phyloP scores from a whole-genome alignment of 2,113 vertebrate species.

The Varanus salvator region DNA sequence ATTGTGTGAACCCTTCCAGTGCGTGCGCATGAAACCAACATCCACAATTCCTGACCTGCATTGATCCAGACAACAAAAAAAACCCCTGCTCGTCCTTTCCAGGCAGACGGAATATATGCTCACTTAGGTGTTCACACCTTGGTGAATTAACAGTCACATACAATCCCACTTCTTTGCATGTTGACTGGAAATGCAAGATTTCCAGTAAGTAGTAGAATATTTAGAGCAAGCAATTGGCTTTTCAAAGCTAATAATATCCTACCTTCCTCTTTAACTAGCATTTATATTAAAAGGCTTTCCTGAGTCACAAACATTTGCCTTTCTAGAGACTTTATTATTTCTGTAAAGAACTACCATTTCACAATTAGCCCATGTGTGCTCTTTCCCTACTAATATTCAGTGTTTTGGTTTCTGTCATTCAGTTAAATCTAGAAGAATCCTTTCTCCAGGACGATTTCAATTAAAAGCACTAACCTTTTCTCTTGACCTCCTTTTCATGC shows the following conservation, averaged over 20 bases:
- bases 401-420: constrained; percentile 23
- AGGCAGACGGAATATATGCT: neutral
- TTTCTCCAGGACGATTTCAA: constrained; percentile 45
- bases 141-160: neutral
- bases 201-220: neutral
- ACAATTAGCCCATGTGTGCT: constrained; percentile 27
- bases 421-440: constrained; percentile 48
- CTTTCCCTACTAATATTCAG: neutral
- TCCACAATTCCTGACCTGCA: neutral
- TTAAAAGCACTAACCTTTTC: constrained; percentile 49
- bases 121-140: neutral
- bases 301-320: neutral
- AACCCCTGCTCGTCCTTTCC: neutral
- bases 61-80: neutral
- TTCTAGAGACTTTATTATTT: neutral
- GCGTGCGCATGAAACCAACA: neutral
- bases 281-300: constrained; percentile 10
- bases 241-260: constrained; percentile 30
- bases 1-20: neutral
- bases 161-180: constrained; percentile 24
- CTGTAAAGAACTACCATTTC: constrained; percentile 44
- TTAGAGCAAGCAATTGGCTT: constrained; percentile 8
- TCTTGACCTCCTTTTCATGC: constrained; percentile 13
- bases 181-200: constrained; percentile 40
- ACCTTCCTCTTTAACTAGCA: neutral